Evolutionary conservation across 2,888 invertebrate species (phyloP).

Genomic region (Desoria tigrina): DNA sequence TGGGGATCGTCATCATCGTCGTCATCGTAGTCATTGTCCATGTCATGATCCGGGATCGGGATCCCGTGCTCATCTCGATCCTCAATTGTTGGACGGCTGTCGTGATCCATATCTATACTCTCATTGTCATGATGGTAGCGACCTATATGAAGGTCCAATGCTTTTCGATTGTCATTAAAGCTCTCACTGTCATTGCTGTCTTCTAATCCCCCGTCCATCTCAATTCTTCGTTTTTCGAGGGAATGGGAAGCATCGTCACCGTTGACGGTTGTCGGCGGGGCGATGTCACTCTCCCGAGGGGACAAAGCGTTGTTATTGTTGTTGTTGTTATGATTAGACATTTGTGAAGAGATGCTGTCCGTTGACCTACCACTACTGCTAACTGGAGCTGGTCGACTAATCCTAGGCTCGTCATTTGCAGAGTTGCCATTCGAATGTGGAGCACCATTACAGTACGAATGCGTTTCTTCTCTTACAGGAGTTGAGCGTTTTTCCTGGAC

Average conservation of each 20-base stretch:
- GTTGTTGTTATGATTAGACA: not conserved
- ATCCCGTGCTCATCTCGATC: conserved; percentile 29
- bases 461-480: conserved; percentile 6
- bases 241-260: conserved; percentile 9
- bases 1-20: conserved; percentile 49
- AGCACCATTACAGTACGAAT: not conserved
- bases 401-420: conserved; percentile 3
- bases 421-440: not conserved
- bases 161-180: conserved; percentile 28
- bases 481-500: not conserved
- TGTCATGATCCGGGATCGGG: conserved; percentile 21
- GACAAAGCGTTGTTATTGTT: not conserved
- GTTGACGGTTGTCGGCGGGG: not conserved
- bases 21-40: conserved; percentile 46
- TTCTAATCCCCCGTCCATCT: conserved; percentile 23
- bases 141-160: conserved; percentile 21
- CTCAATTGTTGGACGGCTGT: conserved; percentile 22
- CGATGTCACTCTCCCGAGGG: not conserved
- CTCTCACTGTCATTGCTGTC: conserved; percentile 35
- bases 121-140: conserved; percentile 13
- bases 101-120: conserved; percentile 22
- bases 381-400: conserved; percentile 6
- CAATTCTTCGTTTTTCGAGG: not conserved
- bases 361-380: conserved; percentile 11
- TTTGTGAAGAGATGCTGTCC: conserved; percentile 11